Base-by-base conservation (phyloP, 1,140 invertebrate genomes). In the Mylabris phalerata region DNA sequence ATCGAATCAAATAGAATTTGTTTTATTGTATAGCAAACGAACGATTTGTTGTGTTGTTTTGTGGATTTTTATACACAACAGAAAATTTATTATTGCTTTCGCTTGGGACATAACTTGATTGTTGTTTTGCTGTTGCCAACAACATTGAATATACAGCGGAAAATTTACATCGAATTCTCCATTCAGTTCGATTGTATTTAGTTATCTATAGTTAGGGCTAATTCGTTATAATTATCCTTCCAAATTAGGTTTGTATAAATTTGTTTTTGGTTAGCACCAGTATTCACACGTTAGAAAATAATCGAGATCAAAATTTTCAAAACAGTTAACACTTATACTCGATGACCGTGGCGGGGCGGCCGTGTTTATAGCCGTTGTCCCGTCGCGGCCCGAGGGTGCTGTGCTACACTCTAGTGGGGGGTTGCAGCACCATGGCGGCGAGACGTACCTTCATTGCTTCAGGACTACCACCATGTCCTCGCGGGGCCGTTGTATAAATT, bases 361-460 rank as follows among this genome's bases (percentile, higher is more conserved):
- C 65, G 57, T 57, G 57, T 46, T 56, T 56, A 25, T 60, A 50
- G 45, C 59, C 40, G 49, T 61, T 49, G 57, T 54, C 50, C 24
- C 60, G 62, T 51, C 59, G 52, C 58, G 60, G 61, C 43, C 61
- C 50, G 55, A 62, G 50, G 55, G 70, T 73, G 70, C 70, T 70
- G 70, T 80, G 80, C 83, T 85, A 87, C 80, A 88, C 85, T 78
- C 84, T 84, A 80, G 85, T 87, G 75, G 85, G 85, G 62, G 85
- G 84, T 79, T 87, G 84, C 73, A 87, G 82, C 74, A 87, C 84
- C 78, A 87, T 84, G 70, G 85, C 84, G 69, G 85, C 85, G 71
- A 86, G 83, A 75, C 85, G 85, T 79, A 87, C 85, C 84, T 87
- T 86, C 82, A 87, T 85, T 72, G 85, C 84, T 71, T 82, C 85